These are phyloP conservation scores for Junco hyemalis DNA, from an alignment of 2,113 vertebrate genomes.

Conservation along the genomic window DNA sequence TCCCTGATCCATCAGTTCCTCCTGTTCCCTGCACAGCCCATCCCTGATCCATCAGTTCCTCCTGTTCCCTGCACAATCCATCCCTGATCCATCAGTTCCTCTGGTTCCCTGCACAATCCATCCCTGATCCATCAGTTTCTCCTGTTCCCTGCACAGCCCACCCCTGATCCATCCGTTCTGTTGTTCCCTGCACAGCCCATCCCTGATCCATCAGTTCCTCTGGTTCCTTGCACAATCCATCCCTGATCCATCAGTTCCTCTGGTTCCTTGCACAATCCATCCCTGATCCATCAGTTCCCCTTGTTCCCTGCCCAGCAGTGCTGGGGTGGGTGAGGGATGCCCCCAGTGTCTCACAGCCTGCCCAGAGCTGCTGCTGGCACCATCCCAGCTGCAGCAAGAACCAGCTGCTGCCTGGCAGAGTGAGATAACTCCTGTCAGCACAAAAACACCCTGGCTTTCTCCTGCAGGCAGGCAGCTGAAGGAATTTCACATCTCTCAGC, in stretches of 20 bases:
- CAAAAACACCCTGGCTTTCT: background rate
- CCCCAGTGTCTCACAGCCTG: background rate
- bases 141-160: background rate
- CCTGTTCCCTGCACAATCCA: too few species aligned
- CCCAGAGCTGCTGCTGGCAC: background rate
- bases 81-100: fast-evolving
- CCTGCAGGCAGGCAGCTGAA: background rate
- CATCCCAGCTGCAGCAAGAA: background rate
- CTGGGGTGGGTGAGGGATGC: background rate
- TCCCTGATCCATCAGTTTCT: fast-evolving
- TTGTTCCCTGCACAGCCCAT: background rate
- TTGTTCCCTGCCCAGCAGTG: background rate
- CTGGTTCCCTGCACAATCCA: background rate
- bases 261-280: background rate
- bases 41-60: too few species aligned
- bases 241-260: fast-evolving
- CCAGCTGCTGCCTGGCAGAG: background rate
- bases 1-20: fast-evolving
- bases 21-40: background rate
- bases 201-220: fast-evolving
- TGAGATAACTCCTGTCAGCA: background rate
- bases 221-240: background rate
- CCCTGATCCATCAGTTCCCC: fast-evolving
- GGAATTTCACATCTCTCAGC: background rate
- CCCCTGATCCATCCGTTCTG: fast-evolving